These are phyloP conservation scores for Sminthurides aquaticus DNA, from an alignment of 2,888 invertebrate genomes.

Conservation along the genomic window DNA sequence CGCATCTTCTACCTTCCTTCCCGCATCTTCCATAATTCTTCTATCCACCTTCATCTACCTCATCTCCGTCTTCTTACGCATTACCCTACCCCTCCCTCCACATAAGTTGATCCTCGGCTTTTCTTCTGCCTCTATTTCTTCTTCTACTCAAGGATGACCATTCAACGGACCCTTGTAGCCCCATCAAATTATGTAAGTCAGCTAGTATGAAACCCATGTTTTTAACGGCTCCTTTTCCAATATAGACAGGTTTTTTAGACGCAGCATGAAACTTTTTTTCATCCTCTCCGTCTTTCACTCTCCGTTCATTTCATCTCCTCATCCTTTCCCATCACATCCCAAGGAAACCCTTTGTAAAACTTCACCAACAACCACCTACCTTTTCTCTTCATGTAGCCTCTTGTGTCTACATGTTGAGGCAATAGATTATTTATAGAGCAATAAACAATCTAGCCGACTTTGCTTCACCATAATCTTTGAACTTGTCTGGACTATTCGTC, in stretches of 20 bases:
- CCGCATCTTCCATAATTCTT: not conserved
- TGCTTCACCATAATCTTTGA: slow-evolving; percentile 15
- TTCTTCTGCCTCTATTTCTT: no score
- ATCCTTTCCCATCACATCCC: not conserved
- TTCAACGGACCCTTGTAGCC: no score
- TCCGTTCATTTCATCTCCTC: not conserved
- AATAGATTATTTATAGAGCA: slow-evolving; percentile 27
- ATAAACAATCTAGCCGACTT: slow-evolving; percentile 23
- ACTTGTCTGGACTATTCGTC: slow-evolving; percentile 23
- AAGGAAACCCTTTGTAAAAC: no score
- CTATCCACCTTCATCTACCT: not conserved
- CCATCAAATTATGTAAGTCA: slow-evolving; percentile 8
- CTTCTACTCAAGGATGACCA: no score
- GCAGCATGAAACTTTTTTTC: slow-evolving; percentile 20
- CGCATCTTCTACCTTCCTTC: not conserved
- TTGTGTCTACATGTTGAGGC: slow-evolving; percentile 20
- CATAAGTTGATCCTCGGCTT: not conserved
- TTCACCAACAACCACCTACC: no score
- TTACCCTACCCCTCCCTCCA: not conserved
- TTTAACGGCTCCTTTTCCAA: slow-evolving; percentile 9
- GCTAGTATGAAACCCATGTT: slow-evolving; percentile 7
- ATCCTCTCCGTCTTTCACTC: not conserved
- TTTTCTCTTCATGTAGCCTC: slow-evolving; percentile 3
- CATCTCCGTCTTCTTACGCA: not conserved
- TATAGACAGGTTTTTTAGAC: slow-evolving; percentile 24